These are phyloP conservation scores for Panzeria rudis DNA, from an alignment of 2,888 invertebrate species.

Conservation along the genomic window DNA sequence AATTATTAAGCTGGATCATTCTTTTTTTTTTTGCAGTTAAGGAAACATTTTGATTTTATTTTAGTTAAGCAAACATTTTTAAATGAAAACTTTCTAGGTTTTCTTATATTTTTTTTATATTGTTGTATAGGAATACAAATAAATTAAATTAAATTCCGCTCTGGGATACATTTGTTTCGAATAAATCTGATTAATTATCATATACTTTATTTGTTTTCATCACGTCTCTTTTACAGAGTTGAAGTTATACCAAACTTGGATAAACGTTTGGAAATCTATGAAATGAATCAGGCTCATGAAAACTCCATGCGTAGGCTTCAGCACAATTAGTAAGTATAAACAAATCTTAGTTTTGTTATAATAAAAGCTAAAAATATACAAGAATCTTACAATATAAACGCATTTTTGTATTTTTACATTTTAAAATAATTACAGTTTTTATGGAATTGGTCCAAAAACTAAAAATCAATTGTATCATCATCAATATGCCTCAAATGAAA, in stretches of 20 bases:
- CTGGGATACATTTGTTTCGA: too few relatives aligned
- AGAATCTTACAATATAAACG: not conserved
- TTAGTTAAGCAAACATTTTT: too few relatives aligned
- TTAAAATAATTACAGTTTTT: slow-evolving; percentile 75
- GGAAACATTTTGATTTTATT: too few relatives aligned
- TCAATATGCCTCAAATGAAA: slow-evolving; percentile 77
- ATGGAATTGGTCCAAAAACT: slow-evolving; percentile 81
- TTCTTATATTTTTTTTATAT: too few relatives aligned
- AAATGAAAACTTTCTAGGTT: too few relatives aligned
- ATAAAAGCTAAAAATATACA: not conserved
- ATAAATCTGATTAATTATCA: too few relatives aligned
- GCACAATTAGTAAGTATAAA: slow-evolving; percentile 76
- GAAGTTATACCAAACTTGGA: slow-evolving; percentile 82
- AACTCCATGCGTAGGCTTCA: slow-evolving; percentile 77
- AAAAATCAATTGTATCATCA: slow-evolving; percentile 76
- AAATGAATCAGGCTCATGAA: slow-evolving; percentile 76
- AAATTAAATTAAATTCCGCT: too few relatives aligned
- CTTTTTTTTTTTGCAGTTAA: too few relatives aligned
- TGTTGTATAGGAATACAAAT: too few relatives aligned
- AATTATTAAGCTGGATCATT: too few relatives aligned
- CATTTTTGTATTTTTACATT: not conserved
- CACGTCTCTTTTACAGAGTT: slow-evolving; percentile 75
- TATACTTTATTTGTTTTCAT: not conserved
- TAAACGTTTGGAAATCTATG: slow-evolving; percentile 78
- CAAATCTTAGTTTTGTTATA: not conserved